Evolutionary conservation across 2,888 invertebrate genomes (phyloP), one percentile per base, ranked within the genome.

Genomic region (Blera fallax): DNA sequence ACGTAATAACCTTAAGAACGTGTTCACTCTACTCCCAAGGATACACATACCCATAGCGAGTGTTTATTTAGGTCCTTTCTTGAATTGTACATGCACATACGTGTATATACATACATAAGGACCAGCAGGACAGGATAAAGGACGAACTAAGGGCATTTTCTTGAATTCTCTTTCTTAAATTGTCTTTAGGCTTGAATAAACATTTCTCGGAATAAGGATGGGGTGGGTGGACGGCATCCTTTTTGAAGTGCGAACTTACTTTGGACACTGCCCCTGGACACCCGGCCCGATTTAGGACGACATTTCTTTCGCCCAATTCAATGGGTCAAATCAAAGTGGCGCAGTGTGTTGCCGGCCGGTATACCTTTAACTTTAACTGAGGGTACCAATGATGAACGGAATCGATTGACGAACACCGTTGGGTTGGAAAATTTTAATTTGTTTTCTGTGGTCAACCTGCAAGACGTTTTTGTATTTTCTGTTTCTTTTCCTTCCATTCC

Each of bases 1-100:
- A 84, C 84, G 84, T 84, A 84, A 84, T 84, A 84, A 84, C 80
- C 79, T 79, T 65, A 84, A 80, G 84, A 74, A 80, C 84, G 74
- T 84, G 80, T 79, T 80, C 74, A 52, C 69, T 56, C 65, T 45
- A 45, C 69, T 18, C 69, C 21, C 40, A 40, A 50, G 37, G 27
- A 56, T 56, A 40, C 54, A 45, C 60, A 24, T 29, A 37, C 48
- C 34, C 29, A 60, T 6, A 24, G 45, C 37, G 74, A 69, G 74
- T 80, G 80, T 79, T 84, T 80, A 80, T 74, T 84, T 80, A 80
- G 84, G 84, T 74, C 27, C 67, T 77, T 67, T 60, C 69, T 27
- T 54, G 58, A 58, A 76, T 76, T 58, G 43, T 54, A 56, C 54
- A 50, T 43, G 27, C 37, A 21, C 40, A 60, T 27, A 24, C 62